phyloP scores from a whole-genome alignment of 2,797 vertebrate species.

The Ceryle rudis region DNA sequence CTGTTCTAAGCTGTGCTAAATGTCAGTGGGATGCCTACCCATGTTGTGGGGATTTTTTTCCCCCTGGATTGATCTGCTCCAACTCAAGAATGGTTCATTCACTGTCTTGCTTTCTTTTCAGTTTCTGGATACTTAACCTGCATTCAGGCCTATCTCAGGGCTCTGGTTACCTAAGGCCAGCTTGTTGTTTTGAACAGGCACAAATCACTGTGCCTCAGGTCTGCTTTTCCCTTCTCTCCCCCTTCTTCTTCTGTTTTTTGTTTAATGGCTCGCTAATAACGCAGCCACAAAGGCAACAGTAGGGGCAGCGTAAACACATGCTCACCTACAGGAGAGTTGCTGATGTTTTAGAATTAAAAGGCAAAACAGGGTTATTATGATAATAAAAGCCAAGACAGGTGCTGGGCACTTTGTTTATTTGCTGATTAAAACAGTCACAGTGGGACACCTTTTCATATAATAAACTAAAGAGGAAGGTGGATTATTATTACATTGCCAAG shows the following conservation, averaged over 20 bases:
- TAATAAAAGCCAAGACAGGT: slow-evolving; percentile 70
- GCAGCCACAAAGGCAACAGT: slow-evolving; percentile 73
- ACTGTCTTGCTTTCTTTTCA: slow-evolving; percentile 40
- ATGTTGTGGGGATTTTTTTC: neutral
- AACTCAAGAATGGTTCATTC: neutral
- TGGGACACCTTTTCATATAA: slow-evolving; percentile 18
- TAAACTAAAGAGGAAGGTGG: slow-evolving; percentile 21
- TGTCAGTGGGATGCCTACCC: slow-evolving; percentile 49
- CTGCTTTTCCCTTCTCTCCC: neutral
- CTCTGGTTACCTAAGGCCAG: slow-evolving; percentile 65
- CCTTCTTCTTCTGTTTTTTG: slow-evolving; percentile 41
- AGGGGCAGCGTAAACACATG: slow-evolving; percentile 69
- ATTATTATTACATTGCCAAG: slow-evolving; percentile 22
- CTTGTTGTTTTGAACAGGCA: slow-evolving; percentile 58
- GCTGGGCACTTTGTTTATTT: slow-evolving; percentile 51
- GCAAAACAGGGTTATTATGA: slow-evolving; percentile 38
- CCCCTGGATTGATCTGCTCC: neutral
- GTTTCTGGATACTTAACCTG: slow-evolving; percentile 33
- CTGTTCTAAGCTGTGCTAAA: slow-evolving; percentile 52
- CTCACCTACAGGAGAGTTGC: slow-evolving; percentile 41
- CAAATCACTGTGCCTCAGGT: slow-evolving; percentile 40
- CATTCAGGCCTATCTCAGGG: slow-evolving; percentile 47
- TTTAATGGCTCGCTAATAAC: slow-evolving; percentile 79
- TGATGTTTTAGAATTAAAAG: slow-evolving; percentile 49
- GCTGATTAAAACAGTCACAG: slow-evolving; percentile 44